A percentile compares a stretch with the other conserved stretches of the same genome.
phyloP scores from a whole-genome alignment of 2,113 vertebrate genomes.

The Erpornis zantholeuca region DNA sequence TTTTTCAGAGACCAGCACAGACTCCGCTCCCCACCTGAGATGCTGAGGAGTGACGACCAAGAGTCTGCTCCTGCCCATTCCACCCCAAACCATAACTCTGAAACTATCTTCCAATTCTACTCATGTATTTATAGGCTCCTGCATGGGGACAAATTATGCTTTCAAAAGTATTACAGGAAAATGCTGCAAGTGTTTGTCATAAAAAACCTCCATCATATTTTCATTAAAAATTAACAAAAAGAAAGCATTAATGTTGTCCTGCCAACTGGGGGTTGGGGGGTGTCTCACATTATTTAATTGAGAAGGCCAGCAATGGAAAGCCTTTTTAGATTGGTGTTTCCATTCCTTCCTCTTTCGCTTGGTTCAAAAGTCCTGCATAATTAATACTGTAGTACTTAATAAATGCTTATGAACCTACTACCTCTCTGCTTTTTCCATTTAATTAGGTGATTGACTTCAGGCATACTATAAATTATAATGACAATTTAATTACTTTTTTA shows the following conservation, averaged over 20 bases:
- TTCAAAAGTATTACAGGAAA: conserved; percentile 40
- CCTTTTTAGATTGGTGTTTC: conserved; percentile 32
- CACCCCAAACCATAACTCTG: background rate
- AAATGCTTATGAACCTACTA: conserved; percentile 73
- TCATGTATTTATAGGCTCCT: conserved; percentile 17
- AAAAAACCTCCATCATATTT: conserved; percentile 10
- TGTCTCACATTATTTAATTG: conserved; percentile 20
- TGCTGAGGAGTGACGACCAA: background rate
- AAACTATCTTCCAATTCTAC: background rate
- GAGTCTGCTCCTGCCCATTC: background rate
- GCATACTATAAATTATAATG: conserved; percentile 77
- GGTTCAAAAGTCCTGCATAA: conserved; percentile 75
- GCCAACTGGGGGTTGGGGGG: background rate
- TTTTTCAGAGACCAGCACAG: background rate
- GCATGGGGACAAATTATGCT: background rate
- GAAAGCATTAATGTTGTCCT: conserved; percentile 36
- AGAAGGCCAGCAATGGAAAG: conserved; percentile 51
- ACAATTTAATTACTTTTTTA: conserved; percentile 83
- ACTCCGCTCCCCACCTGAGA: accelerated
- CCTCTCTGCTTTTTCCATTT: conserved; percentile 70
- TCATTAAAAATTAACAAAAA: conserved; percentile 66
- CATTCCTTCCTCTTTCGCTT: conserved; percentile 62
- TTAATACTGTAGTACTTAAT: conserved; percentile 77
- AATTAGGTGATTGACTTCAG: conserved; percentile 81
- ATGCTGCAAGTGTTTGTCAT: conserved; percentile 10